Base-by-base conservation (phyloP, 2,113 vertebrate genomes). In the Corythoichthys intestinalis region DNA sequence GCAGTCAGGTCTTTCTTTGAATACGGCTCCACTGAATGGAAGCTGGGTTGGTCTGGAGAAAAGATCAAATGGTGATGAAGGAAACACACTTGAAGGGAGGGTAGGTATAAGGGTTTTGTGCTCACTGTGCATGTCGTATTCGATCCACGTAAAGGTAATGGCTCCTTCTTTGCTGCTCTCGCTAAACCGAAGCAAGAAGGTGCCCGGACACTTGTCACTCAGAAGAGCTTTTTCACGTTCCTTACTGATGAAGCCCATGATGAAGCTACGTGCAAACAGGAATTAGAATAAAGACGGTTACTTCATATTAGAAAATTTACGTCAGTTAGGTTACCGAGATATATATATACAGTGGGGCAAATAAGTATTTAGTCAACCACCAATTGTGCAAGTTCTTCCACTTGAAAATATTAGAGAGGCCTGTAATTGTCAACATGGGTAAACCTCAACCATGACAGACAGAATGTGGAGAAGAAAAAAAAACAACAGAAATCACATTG, bases 101-200 rank as follows among this genome's bases (percentile, higher is more conserved):
- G 3, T 0, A 11, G 54, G 35, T 69, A n/a, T 69, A 6, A 4
- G 35, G 38, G 48, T 39, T 5, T 4, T 1, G 37, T 1, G 17
- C 91, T 92, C 85, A 95, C 97, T 92, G 0, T 90, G 93, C 7
- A 91, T 83, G 38, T 94, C 89, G 14, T 85, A 91, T 54, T 99
- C 95, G n/a, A 98, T 92, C 97, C 97, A 99, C 2, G 96, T 98
- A 79, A 99, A 99, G 0, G 97, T 99, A 90, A 99, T 96, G 15
- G 96, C 97, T 34, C 97, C 96, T 38, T 99, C 97, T 35, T 78
- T 89, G 85, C 94, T 97, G 90, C 97, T 99, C 91, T 99, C 97
- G 0, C 97, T 99, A 90, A 99, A 99, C 5, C 97, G 79, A 60
- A 99, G 83, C 77, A 99, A 88, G 87, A 99, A 99, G 0, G 96